Base-by-base conservation (phyloP, 2,888 invertebrate species). In the Amphipoea oculea region DNA sequence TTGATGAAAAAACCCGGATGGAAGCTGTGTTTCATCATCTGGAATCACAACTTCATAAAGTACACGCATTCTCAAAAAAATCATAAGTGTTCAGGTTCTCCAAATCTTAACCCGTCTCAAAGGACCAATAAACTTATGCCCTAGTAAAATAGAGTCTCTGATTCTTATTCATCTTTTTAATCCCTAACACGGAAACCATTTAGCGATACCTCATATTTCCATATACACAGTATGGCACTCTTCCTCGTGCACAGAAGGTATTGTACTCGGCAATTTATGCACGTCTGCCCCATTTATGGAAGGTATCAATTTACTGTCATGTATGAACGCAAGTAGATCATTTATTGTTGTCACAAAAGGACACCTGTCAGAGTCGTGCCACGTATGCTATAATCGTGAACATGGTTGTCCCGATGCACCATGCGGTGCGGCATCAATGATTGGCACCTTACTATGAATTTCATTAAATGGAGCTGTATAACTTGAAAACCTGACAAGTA, bases 221-320 rank as follows among this genome's bases (percentile, higher is more conserved):
- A 77, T 65, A 62, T 40, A 42, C 42, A 68, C 40, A 57, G 11
- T 57, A 76, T 76, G 7, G 29, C 42, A 67, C 73, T 82, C 84
- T 81, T 74, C 73, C 73, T 77, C 73, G 12, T 75, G 72, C 72
- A 45, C n/a, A 36, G 54, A 65, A 70, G 60, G 68, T 78, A 84
- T 82, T 84, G 74, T 81, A 68, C 73, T 80, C 48, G n/a, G 63
- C 76, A 85, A 85, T 83, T 78, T 74, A 73, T 82, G 74, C 79
- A 81, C 81, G 74, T 71, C 82, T 76, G 83, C 68, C 79, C 81
- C 80, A 79, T 85, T 83, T 85, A 84, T 79, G 76, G 78, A 65
- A 72, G 77, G 73, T 80, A 79, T 87, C 83, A 85, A 84, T 86
- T 87, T 79, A 74, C 62, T 71, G 83, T 74, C 68, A 69, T 83